Conservation (phyloP, 1,140 invertebrate genomes). For the Drosophila aff. region DNA sequence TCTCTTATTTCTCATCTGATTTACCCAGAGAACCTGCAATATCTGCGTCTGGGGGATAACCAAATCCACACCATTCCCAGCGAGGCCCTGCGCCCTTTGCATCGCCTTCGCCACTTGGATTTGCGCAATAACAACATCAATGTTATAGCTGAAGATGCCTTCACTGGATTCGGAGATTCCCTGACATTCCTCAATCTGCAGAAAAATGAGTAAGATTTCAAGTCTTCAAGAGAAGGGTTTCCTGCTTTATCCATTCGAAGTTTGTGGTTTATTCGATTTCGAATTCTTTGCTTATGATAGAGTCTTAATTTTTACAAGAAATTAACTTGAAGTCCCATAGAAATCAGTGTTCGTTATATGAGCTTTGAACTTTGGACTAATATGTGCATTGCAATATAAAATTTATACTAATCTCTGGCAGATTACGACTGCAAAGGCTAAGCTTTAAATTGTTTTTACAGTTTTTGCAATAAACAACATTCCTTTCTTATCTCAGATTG, state of each 20-base stretch:
- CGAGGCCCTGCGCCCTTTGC: conserved; percentile 91
- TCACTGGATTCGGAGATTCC: conserved; percentile 95
- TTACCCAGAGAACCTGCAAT: conserved; percentile 92
- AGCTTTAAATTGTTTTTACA: neutral
- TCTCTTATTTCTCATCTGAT: neutral
- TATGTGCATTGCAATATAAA: neutral
- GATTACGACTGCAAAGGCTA: neutral
- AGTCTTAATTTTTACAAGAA: neutral
- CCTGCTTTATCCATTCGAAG: neutral
- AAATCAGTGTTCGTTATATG: neutral
- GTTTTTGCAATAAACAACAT: neutral
- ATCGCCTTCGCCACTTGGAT: conserved; percentile 94
- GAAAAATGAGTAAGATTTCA: conserved; percentile 92
- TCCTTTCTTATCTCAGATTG: neutral
- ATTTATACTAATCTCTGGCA: neutral
- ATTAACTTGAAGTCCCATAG: neutral
- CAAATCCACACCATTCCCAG: conserved; percentile 93
- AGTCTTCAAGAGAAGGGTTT: neutral
- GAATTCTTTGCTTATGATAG: too few species aligned
- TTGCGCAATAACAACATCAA: conserved; percentile 94
- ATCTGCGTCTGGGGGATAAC: conserved; percentile 94
- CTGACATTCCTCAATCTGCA: conserved; percentile 96
- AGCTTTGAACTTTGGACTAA: neutral
- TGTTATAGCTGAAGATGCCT: conserved; percentile 92
- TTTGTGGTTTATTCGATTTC: too few species aligned